phyloP scores from a whole-genome alignment of 2,888 invertebrate species.

The Lottia scabra region DNA sequence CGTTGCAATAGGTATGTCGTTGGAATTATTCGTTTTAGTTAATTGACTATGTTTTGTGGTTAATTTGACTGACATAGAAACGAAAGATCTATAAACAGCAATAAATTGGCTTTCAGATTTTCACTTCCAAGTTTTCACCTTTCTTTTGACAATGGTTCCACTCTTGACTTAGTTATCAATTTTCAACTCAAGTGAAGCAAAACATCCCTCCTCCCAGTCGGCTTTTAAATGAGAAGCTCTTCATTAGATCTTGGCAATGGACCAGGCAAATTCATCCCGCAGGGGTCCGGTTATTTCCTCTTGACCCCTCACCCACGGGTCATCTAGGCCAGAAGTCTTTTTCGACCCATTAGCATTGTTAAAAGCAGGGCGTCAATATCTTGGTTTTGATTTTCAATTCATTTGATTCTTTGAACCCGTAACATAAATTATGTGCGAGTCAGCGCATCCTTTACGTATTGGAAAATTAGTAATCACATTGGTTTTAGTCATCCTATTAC shows the following conservation, averaged over 20 bases:
- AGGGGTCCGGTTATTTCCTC: not conserved
- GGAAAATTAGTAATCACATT: not conserved
- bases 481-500: not conserved
- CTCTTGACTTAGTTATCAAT: too few species aligned
- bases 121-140: too few species aligned
- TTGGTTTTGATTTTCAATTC: not conserved
- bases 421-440: constrained; percentile 4
- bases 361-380: not conserved
- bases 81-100: too few species aligned
- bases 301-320: constrained; percentile 3
- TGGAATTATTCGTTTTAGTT: too few species aligned
- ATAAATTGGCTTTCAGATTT: too few species aligned
- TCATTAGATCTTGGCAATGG: not conserved
- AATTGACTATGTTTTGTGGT: too few species aligned
- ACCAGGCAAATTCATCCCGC: not conserved
- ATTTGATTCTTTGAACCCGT: not conserved
- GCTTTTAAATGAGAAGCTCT: not conserved
- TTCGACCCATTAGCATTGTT: not conserved
- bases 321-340: not conserved
- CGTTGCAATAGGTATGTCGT: too few species aligned
- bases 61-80: too few species aligned
- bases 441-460: not conserved
- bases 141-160: too few species aligned
- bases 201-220: not conserved
- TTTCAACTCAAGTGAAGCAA: not conserved